These are phyloP conservation scores for Eurystomus gularis DNA, from an alignment of 2,113 vertebrate species.

Conservation along the genomic window DNA sequence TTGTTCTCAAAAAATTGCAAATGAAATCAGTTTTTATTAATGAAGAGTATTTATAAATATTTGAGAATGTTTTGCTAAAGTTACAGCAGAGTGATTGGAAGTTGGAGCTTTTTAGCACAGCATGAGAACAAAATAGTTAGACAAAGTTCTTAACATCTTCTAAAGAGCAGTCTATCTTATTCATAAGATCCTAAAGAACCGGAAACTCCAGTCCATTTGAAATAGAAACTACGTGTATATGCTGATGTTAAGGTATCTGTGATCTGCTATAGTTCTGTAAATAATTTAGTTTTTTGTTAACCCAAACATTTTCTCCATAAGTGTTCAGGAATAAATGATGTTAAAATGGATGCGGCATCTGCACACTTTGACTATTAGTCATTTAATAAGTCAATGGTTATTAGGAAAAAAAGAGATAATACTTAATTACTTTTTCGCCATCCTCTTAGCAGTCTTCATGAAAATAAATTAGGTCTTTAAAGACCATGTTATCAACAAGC, in stretches of 20 bases:
- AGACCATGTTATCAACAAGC: slow-evolving; percentile 50
- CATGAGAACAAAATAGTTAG: background rate
- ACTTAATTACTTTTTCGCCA: slow-evolving; percentile 70
- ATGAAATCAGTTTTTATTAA: background rate
- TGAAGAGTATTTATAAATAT: background rate
- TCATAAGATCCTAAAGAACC: background rate
- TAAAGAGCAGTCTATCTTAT: background rate
- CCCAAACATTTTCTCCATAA: slow-evolving; percentile 23
- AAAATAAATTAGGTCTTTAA: slow-evolving; percentile 75
- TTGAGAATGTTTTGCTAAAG: background rate
- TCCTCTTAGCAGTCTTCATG: slow-evolving; percentile 48
- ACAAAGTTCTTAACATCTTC: background rate
- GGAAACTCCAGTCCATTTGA: background rate
- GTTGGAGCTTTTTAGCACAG: background rate
- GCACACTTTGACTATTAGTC: slow-evolving; percentile 34
- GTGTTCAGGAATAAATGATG: background rate
- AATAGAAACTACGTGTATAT: background rate
- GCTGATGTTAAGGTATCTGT: background rate
- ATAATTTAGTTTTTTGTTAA: slow-evolving; percentile 37
- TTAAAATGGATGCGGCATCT: slow-evolving; percentile 28
- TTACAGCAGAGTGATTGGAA: background rate
- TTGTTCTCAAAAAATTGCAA: background rate
- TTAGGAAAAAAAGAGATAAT: slow-evolving; percentile 60
- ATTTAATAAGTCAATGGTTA: slow-evolving; percentile 69
- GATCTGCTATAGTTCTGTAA: background rate